These are phyloP conservation scores for Botrylloides violaceus DNA, from an alignment of 23 tunicate species.

Conservation along the genomic window DNA sequence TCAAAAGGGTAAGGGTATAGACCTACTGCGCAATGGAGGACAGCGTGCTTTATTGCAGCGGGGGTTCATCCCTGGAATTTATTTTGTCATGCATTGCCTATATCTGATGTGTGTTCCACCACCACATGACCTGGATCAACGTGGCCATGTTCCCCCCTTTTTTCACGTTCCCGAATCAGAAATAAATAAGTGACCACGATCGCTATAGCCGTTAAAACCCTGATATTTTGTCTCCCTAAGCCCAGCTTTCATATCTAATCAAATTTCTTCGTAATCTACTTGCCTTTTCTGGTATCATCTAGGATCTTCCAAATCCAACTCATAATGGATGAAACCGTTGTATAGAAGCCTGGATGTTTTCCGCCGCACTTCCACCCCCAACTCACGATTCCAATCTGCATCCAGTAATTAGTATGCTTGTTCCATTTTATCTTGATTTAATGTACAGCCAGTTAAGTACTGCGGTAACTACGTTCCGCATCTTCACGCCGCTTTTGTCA, in stretches of 20 bases:
- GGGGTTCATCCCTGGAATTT: background rate
- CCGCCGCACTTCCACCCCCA: slow-evolving; percentile 2
- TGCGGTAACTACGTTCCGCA: too few relatives aligned
- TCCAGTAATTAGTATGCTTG: slow-evolving; percentile 3
- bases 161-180: slow-evolving; percentile 9
- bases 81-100: slow-evolving; percentile 3
- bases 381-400: slow-evolving; percentile 11
- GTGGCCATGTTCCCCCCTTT: background rate
- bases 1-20: too few relatives aligned
- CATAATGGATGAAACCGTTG: background rate
- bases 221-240: background rate
- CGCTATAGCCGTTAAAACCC: too few relatives aligned
- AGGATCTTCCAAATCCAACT: slow-evolving; percentile 8
- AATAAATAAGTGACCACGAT: background rate
- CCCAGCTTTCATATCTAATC: background rate
- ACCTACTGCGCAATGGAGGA: slow-evolving; percentile 10
- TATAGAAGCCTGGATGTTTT: slow-evolving; percentile 17
- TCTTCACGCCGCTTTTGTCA: too few relatives aligned
- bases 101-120: background rate
- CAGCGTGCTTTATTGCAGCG: slow-evolving; percentile 6
- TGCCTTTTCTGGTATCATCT: slow-evolving; percentile 12
- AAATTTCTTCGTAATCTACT: background rate
- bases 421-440: background rate
- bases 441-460: too few relatives aligned
- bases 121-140: slow-evolving; percentile 6